Evolutionary conservation across 2,797 vertebrate species (phyloP).

Genomic region (Platyrinchus mystaceus): DNA sequence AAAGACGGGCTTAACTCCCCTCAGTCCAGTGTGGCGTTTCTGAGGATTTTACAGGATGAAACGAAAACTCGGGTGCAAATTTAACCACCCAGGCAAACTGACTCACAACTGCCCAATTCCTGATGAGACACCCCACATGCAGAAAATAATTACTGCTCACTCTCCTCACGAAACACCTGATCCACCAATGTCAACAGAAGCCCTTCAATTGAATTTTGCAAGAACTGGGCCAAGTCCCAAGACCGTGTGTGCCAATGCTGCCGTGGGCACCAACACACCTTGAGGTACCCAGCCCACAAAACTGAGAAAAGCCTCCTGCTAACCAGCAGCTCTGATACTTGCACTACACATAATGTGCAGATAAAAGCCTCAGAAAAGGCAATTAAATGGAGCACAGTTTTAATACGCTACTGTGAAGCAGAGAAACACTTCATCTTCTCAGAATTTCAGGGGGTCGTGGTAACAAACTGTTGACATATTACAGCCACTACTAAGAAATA

Average conservation of each 20-base stretch:
- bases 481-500: background rate
- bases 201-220: constrained; percentile 23
- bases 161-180: background rate
- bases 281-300: background rate
- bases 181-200: constrained; percentile 30
- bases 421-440: background rate
- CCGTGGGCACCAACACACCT: constrained; percentile 19
- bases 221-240: constrained; percentile 60
- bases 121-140: constrained; percentile 25
- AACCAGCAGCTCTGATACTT: background rate
- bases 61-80: background rate
- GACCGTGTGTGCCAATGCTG: background rate
- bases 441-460: background rate
- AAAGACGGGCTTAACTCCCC: background rate
- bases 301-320: background rate
- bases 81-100: background rate
- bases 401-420: background rate
- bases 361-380: background rate
- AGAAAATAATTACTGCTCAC: constrained; percentile 55
- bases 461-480: constrained; percentile 17
- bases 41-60: background rate
- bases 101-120: background rate
- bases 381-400: constrained; percentile 2
- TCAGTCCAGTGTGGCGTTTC: background rate
- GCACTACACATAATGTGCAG: background rate